These are phyloP conservation scores for Proctacanthus coquilletti DNA, from an alignment of 1,140 invertebrate genomes.

Conservation along the genomic window DNA sequence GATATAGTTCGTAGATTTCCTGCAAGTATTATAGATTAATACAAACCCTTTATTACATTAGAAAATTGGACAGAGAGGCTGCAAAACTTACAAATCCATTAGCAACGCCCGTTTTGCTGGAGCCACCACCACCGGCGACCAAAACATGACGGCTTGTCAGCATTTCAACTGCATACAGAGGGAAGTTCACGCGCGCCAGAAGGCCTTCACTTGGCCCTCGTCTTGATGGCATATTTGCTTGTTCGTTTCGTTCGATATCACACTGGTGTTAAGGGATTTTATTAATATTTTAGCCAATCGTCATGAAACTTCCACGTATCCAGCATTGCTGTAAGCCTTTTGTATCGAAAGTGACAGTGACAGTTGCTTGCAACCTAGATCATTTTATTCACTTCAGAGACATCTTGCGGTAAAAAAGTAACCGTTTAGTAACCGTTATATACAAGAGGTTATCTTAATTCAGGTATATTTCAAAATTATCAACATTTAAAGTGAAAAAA, in stretches of 20 bases:
- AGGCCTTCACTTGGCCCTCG: constrained; percentile 42
- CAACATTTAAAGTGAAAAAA: too few relatives aligned
- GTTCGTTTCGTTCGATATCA: background rate
- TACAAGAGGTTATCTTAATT: too few relatives aligned
- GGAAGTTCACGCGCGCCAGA: constrained; percentile 78
- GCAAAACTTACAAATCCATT: constrained; percentile 86
- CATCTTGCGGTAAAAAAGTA: too few relatives aligned
- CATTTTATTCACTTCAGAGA: too few relatives aligned
- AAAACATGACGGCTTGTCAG: constrained; percentile 83
- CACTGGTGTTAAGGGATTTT: background rate
- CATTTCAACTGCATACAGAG: constrained; percentile 77
- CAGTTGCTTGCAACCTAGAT: too few relatives aligned
- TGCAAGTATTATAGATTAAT: constrained; percentile 29
- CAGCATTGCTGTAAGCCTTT: too few relatives aligned
- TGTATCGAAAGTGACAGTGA: too few relatives aligned
- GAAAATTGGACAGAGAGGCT: too few relatives aligned
- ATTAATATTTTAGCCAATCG: background rate
- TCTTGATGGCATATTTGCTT: constrained; percentile 17
- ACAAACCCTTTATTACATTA: too few relatives aligned
- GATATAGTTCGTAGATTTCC: constrained; percentile 84
- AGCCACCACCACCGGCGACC: constrained; percentile 88
- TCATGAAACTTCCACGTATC: background rate
- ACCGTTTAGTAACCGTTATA: too few relatives aligned
- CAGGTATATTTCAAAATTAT: too few relatives aligned
- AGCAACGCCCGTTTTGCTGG: constrained; percentile 84